Evolutionary conservation across 2,888 invertebrate species (phyloP).

Genomic region (Eupithecia vulgata): DNA sequence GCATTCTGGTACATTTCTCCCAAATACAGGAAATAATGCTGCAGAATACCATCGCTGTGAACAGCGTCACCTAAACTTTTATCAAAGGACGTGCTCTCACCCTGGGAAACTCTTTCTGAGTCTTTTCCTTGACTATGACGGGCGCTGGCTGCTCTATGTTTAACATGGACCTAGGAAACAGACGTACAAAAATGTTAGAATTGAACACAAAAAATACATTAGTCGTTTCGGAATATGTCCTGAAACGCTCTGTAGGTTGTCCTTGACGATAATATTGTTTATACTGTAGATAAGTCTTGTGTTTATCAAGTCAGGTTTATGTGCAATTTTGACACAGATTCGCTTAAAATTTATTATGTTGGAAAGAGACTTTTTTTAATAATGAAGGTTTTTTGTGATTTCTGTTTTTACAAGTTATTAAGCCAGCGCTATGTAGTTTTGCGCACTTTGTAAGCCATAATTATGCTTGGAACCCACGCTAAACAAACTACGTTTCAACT

Average conservation of each 20-base stretch:
- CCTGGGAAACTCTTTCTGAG: conserved; percentile 69
- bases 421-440: no score
- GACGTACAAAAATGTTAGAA: conserved; percentile 26
- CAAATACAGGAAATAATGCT: conserved; percentile 26
- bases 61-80: not conserved
- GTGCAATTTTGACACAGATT: not conserved
- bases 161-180: conserved; percentile 72
- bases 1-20: conserved; percentile 18
- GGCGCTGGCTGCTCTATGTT: conserved; percentile 77
- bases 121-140: conserved; percentile 64
- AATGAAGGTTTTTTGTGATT: no score
- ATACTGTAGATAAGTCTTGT: not conserved
- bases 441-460: no score
- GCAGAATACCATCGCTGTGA: conserved; percentile 19
- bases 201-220: conserved; percentile 7
- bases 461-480: no score
- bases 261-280: not conserved
- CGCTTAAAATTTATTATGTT: no score
- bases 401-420: no score
- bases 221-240: not conserved
- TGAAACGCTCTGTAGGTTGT: not conserved
- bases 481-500: no score
- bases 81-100: conserved; percentile 50
- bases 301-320: not conserved
- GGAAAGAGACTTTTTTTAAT: no score